Conservation (phyloP, 2,888 invertebrate genomes). For the Pelosia muscerda region DNA sequence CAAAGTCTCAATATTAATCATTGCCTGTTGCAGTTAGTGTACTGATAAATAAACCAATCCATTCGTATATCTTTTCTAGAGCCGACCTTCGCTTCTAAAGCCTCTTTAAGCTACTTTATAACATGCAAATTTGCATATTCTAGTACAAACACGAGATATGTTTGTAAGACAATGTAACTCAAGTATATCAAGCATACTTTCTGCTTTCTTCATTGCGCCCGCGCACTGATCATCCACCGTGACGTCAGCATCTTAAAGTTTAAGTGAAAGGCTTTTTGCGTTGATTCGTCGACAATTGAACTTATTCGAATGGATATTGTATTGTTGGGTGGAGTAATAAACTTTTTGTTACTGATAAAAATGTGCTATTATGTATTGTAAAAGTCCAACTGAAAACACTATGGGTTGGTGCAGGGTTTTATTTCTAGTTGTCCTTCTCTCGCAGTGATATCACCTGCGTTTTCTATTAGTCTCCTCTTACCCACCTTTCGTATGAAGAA, state of each 20-base stretch:
- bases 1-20: neutral
- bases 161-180: constrained; percentile 21
- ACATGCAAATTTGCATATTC: constrained; percentile 13
- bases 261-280: constrained; percentile 44
- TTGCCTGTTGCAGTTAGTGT: neutral
- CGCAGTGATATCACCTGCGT: too few relatives aligned
- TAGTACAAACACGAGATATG: constrained; percentile 8
- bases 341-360: neutral
- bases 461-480: too few relatives aligned
- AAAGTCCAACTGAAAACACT: too few relatives aligned
- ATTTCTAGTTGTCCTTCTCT: too few relatives aligned
- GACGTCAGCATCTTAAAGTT: constrained; percentile 40
- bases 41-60: neutral
- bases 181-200: constrained; percentile 42
- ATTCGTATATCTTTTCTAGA: neutral
- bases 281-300: constrained; percentile 3
- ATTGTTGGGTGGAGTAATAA: neutral
- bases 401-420: too few relatives aligned
- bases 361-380: neutral
- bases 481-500: too few relatives aligned
- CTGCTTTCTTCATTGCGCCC: constrained; percentile 48
- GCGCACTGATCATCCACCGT: constrained; percentile 28
- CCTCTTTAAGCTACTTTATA: neutral
- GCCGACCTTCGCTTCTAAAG: neutral
- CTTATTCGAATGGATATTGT: neutral